Evolutionary conservation across 2,888 invertebrate species (phyloP).

Genomic region (Tortricodes alternella): DNA sequence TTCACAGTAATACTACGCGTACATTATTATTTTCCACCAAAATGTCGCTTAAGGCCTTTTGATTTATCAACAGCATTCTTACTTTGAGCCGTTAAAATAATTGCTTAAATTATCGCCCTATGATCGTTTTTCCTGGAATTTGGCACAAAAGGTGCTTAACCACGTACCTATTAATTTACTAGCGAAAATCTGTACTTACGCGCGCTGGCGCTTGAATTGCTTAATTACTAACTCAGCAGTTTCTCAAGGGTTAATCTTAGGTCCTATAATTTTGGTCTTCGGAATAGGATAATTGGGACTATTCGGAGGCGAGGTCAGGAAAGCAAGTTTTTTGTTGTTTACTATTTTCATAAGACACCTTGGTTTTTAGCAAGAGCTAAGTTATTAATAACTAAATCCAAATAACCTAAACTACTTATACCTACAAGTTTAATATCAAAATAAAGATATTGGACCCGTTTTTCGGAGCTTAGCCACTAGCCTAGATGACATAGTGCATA

Average conservation of each 20-base stretch:
- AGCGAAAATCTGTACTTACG: conserved; percentile 22
- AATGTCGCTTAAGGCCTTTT: neutral
- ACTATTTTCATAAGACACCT: no score
- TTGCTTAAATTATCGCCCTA: conserved; percentile 11
- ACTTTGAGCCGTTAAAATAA: neutral
- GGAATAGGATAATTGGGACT: conserved; percentile 19
- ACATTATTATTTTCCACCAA: no score
- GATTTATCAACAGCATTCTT: neutral
- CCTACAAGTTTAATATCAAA: no score
- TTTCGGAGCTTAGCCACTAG: no score
- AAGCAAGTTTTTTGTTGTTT: conserved; percentile 16
- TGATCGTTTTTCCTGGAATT: conserved; percentile 23
- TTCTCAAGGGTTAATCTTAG: conserved; percentile 24
- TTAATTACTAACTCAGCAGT: conserved; percentile 15
- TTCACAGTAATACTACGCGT: no score
- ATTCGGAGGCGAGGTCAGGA: conserved; percentile 6
- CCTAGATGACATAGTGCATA: no score
- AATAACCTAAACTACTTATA: no score
- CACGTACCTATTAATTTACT: conserved; percentile 12
- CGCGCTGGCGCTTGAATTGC: conserved; percentile 6
- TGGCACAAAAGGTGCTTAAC: conserved; percentile 28
- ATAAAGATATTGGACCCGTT: no score
- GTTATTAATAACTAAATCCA: no score
- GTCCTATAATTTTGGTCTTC: conserved; percentile 11
- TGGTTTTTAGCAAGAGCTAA: no score